phyloP scores from a whole-genome alignment of 2,888 invertebrate genomes.

The Diaperis boleti region DNA sequence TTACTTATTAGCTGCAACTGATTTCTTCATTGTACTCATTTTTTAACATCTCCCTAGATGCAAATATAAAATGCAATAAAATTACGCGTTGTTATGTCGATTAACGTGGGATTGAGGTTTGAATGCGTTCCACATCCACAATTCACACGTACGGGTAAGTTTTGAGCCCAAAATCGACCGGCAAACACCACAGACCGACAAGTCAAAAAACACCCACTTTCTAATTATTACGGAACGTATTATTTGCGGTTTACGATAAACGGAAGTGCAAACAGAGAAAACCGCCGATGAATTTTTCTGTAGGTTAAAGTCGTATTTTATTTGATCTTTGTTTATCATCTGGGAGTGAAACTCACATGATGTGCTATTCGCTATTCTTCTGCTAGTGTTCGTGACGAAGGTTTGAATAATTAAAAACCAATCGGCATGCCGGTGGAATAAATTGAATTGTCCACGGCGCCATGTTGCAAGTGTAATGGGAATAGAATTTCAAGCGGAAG shows the following conservation, averaged over 20 bases:
- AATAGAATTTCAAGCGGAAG: background rate
- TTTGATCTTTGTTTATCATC: slow-evolving; percentile 4
- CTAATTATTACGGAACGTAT: background rate
- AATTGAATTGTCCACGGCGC: slow-evolving; percentile 2
- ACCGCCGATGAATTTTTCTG: background rate
- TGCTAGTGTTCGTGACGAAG: background rate
- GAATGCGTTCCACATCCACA: slow-evolving; percentile 20
- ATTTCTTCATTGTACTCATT: background rate
- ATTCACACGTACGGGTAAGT: slow-evolving; percentile 11
- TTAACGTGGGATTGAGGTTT: slow-evolving; percentile 22
- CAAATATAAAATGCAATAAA: background rate
- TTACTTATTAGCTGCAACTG: too few relatives aligned
- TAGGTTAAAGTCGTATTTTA: background rate
- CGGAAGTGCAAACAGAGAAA: slow-evolving; percentile 4
- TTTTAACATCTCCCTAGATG: background rate
- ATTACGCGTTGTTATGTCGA: background rate
- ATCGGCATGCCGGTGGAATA: background rate
- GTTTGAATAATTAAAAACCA: slow-evolving; percentile 7
- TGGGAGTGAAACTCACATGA: slow-evolving; percentile 1
- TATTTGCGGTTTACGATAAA: background rate
- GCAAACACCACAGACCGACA: background rate
- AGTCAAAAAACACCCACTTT: background rate
- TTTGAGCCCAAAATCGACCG: background rate
- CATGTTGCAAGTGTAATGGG: background rate
- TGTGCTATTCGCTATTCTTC: background rate